A percentile compares a stretch with the other conserved stretches of the same genome.
These are phyloP conservation scores for Tachina lurida DNA, from an alignment of 2,888 invertebrate genomes.

Conservation along the genomic window DNA sequence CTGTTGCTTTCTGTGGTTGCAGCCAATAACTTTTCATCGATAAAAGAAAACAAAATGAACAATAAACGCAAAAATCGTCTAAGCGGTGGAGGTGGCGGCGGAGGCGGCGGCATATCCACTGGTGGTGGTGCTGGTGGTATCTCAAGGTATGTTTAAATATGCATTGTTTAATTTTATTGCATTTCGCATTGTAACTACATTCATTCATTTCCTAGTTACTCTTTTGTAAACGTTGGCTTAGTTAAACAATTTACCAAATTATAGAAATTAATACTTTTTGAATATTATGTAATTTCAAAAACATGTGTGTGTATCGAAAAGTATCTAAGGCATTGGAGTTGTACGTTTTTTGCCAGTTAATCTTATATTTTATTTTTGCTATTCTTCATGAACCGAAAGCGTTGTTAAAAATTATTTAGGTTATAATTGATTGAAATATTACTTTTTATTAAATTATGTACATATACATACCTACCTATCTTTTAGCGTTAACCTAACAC, in stretches of 20 bases:
- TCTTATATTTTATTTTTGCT: not conserved
- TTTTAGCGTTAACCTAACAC: not conserved
- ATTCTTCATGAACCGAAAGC: not conserved
- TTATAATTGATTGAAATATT: not conserved
- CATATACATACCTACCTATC: not conserved
- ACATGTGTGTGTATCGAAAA: constrained; percentile 39
- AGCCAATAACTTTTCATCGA: constrained; percentile 54
- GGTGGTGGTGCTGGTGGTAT: constrained; percentile 77
- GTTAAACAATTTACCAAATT: constrained; percentile 33
- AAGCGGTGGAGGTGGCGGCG: constrained; percentile 84
- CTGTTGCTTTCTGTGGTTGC: constrained; percentile 60
- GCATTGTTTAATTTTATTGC: constrained; percentile 25
- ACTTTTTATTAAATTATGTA: not conserved
- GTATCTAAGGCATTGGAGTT: constrained; percentile 46
- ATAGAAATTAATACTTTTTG: constrained; percentile 2
- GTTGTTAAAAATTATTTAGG: not conserved
- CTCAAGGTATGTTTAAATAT: constrained; percentile 64
- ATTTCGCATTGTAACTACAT: constrained; percentile 25
- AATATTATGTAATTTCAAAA: constrained; percentile 59
- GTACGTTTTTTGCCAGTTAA: constrained; percentile 28
- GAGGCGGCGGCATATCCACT: constrained; percentile 70
- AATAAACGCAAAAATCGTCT: constrained; percentile 93
- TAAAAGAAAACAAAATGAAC: constrained; percentile 73
- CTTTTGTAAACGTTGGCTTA: constrained; percentile 10
- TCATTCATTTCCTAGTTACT: constrained; percentile 48